These are phyloP conservation scores for Poecilobothrus nobilitatus DNA, from an alignment of 2,888 invertebrate genomes.

Conservation along the genomic window DNA sequence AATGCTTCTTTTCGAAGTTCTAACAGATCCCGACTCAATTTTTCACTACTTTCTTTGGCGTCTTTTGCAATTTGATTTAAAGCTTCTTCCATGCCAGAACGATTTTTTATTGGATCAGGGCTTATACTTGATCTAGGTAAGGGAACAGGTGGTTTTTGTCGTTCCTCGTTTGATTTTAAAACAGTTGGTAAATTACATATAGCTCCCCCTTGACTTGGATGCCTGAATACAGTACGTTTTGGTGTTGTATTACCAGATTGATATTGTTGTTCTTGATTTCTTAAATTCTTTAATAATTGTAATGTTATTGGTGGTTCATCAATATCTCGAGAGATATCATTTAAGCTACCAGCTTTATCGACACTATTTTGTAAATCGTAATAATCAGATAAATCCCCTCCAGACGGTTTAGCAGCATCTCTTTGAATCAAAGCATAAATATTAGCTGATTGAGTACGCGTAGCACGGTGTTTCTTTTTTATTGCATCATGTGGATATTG, in stretches of 20 bases:
- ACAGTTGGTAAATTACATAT: slow-evolving; percentile 39
- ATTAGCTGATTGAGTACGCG: slow-evolving; percentile 75
- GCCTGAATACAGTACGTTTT: slow-evolving; percentile 32
- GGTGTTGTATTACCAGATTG: slow-evolving; percentile 18
- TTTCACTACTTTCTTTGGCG: slow-evolving; percentile 65
- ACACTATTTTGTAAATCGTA: slow-evolving; percentile 48
- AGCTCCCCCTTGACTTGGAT: slow-evolving; percentile 41
- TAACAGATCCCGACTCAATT: slow-evolving; percentile 57
- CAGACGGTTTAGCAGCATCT: slow-evolving; percentile 46
- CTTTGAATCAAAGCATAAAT: slow-evolving; percentile 67
- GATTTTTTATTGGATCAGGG: slow-evolving; percentile 47
- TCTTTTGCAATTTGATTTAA: slow-evolving; percentile 65
- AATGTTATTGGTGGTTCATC: slow-evolving; percentile 37
- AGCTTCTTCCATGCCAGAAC: slow-evolving; percentile 57
- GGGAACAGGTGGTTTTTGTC: slow-evolving; percentile 48
- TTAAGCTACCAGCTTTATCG: slow-evolving; percentile 55
- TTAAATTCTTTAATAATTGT: slow-evolving; percentile 34
- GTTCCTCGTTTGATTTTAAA: slow-evolving; percentile 26
- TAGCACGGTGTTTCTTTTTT: slow-evolving; percentile 69
- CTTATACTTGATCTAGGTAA: slow-evolving; percentile 45
- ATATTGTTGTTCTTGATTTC: slow-evolving; percentile 32
- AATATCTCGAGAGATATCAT: slow-evolving; percentile 45
- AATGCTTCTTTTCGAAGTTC: slow-evolving; percentile 45
- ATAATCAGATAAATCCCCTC: slow-evolving; percentile 49
- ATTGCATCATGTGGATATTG: slow-evolving; percentile 43